Evolutionary conservation across 2,797 vertebrate genomes (phyloP).

Genomic region (Pseudopleuronectes americanus): DNA sequence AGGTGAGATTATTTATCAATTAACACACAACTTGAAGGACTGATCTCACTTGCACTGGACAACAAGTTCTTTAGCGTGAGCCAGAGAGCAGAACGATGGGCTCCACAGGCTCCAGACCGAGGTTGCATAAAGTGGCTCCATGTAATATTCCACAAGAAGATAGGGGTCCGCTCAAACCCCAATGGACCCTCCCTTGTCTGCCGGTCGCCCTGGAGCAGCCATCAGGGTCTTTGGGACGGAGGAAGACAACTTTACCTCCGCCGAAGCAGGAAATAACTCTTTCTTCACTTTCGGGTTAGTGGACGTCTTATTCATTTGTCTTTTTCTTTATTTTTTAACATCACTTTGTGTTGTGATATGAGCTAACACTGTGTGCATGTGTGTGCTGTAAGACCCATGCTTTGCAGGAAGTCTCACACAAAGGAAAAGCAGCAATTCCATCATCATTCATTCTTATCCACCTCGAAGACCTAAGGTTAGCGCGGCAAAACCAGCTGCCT

Average conservation of each 20-base stretch:
- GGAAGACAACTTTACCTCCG: constrained; percentile 60
- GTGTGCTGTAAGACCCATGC: constrained; percentile 37
- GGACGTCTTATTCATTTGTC: neutral
- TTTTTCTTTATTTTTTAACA: neutral
- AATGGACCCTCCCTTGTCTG: constrained; percentile 64
- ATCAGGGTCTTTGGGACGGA: constrained; percentile 43
- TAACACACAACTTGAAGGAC: neutral
- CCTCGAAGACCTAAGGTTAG: constrained; percentile 86
- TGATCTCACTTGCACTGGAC: neutral
- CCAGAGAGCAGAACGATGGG: constrained; percentile 81
- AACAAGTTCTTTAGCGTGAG: neutral
- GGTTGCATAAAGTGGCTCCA: constrained; percentile 84
- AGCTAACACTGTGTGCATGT: constrained; percentile 19
- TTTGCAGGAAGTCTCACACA: constrained; percentile 63
- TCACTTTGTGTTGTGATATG: neutral
- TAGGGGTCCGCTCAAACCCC: constrained; percentile 34
- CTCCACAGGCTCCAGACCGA: constrained; percentile 82
- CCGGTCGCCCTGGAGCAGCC: constrained; percentile 36
- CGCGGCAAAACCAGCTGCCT: constrained; percentile 14
- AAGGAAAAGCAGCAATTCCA: constrained; percentile 68
- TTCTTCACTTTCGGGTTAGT: constrained; percentile 71
- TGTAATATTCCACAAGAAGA: constrained; percentile 54
- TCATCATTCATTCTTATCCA: constrained; percentile 88
- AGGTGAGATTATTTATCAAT: constrained; percentile 17
- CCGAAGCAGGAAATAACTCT: constrained; percentile 62